phyloP scores from a whole-genome alignment of 2,888 invertebrate genomes.

The Zaprionus obscuricornis region DNA sequence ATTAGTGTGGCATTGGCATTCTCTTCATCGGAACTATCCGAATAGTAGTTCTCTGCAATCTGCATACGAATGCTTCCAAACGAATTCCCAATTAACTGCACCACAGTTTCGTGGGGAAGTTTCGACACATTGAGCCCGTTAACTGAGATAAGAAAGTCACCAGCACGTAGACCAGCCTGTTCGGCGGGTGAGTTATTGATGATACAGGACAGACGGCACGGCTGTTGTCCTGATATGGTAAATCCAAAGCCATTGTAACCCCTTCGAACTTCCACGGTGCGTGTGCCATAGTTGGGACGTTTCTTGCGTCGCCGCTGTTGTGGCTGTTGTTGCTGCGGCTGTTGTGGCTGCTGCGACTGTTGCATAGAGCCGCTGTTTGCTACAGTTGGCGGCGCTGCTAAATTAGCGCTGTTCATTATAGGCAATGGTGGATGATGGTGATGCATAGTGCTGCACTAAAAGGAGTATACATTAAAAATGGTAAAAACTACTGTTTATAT shows the following conservation, averaged over 20 bases:
- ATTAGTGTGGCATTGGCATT: slow-evolving; percentile 82
- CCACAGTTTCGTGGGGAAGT: slow-evolving; percentile 96
- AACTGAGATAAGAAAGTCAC: slow-evolving; percentile 96
- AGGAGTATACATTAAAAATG: slow-evolving; percentile 16
- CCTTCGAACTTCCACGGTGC: slow-evolving; percentile 90
- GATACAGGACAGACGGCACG: slow-evolving; percentile 97
- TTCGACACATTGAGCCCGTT: slow-evolving; percentile 96
- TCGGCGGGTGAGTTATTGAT: slow-evolving; percentile 96
- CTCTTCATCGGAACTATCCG: slow-evolving; percentile 93
- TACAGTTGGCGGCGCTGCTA: slow-evolving; percentile 13
- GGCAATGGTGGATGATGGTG: slow-evolving; percentile 78
- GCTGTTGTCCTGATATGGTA: slow-evolving; percentile 98
- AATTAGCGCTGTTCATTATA: slow-evolving; percentile 45
- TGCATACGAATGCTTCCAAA: slow-evolving; percentile 92
- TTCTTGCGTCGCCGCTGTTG: slow-evolving; percentile 86
- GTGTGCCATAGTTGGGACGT: slow-evolving; percentile 86
- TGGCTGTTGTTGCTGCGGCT: slow-evolving; percentile 61
- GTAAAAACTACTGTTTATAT: slow-evolving; percentile 18
- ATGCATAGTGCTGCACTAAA: slow-evolving; percentile 67
- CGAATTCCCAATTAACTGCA: slow-evolving; percentile 93
- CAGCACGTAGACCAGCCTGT: slow-evolving; percentile 93
- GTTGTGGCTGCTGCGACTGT: slow-evolving; percentile 26
- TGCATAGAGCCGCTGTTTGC: slow-evolving; percentile 4
- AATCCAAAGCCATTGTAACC: slow-evolving; percentile 98
- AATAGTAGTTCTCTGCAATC: slow-evolving; percentile 93